Evolutionary conservation across 2,113 vertebrate species (phyloP), one percentile per base, ranked within the genome.

Genomic region (Calyptomena viridis): DNA sequence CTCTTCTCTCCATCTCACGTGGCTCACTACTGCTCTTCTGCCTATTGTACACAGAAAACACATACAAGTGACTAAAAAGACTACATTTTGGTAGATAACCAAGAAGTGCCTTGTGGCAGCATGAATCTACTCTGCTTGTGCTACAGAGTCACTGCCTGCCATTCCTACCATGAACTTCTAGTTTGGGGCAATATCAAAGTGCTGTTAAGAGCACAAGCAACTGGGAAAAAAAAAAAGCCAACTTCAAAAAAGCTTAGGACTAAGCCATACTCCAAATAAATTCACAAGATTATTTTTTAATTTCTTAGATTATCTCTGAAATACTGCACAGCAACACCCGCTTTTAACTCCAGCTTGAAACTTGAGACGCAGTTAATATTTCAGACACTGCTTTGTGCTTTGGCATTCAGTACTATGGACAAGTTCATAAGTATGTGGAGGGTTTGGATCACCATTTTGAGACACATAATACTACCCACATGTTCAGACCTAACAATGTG

Each of bases 401-500:
- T 56, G 23, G 31, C 42, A 50, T 44, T 84, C 64, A 56, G 22
- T 44, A 37, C 17, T 39, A 16, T 7, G n/a, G 37, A n/a, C 6
- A n/a, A 77, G 28, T n/a, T 76, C 37, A 50, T 46, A n/a, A 33
- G 33, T n/a, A 44, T 6, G 7, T 14, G 11, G 11, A 6, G 31
- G 42, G 73, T 49, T 40, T 44, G 35, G 25, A 77, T 66, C 69
- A 63, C 28, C 27, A 30, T 37, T 64, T 22, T 75, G 46, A 69
- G 28, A 55, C 28, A 55, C 28, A 18, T 15, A 49, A 31, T 14
- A 50, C 23, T 39, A 39, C 12, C 20, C 39, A 27, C 30, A 31
- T 8, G 9, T 25, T 62, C 1, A 0, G 27, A 37, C 37, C 27
- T 56, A 79, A 49, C 19, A 60, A 7, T 7, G 11, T 4, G 1